These are phyloP conservation scores for Macropis europaea DNA, from an alignment of 2,888 invertebrate genomes.

Conservation along the genomic window DNA sequence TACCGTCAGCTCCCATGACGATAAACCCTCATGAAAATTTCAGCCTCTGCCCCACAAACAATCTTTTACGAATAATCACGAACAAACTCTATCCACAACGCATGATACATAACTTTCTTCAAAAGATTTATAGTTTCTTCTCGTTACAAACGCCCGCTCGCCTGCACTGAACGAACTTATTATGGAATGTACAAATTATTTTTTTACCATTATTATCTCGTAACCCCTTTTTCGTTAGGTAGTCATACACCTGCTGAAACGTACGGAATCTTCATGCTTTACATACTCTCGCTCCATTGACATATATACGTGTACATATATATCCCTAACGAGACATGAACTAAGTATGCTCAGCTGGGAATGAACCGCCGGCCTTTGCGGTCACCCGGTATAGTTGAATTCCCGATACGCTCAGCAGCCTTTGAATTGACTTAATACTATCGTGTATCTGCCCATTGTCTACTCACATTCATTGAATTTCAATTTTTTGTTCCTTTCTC, in stretches of 20 bases:
- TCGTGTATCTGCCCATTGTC: slow-evolving; percentile 61
- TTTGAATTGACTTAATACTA: slow-evolving; percentile 74
- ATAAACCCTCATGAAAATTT: not conserved
- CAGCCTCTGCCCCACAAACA: slow-evolving; percentile 2
- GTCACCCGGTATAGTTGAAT: slow-evolving; percentile 48
- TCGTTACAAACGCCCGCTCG: slow-evolving; percentile 60
- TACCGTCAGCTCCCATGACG: slow-evolving; percentile 58
- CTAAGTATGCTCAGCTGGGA: slow-evolving; percentile 32
- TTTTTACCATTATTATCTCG: slow-evolving; percentile 66
- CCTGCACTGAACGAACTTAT: slow-evolving; percentile 83
- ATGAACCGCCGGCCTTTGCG: slow-evolving; percentile 65
- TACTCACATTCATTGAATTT: slow-evolving; percentile 54
- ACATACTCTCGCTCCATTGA: slow-evolving; percentile 32
- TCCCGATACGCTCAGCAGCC: slow-evolving; percentile 61
- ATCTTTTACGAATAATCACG: no score
- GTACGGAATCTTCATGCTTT: slow-evolving; percentile 45
- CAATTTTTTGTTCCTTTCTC: not conserved
- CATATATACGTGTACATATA: slow-evolving; percentile 30
- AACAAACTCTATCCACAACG: no score
- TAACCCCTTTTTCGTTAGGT: slow-evolving; percentile 54
- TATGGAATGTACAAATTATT: slow-evolving; percentile 92
- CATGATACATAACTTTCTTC: not conserved
- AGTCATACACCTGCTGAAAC: slow-evolving; percentile 58
- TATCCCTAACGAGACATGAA: slow-evolving; percentile 18
- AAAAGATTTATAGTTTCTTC: slow-evolving; percentile 6